Evolutionary conservation across 2,888 invertebrate species (phyloP).

Genomic region (Drosophila mettleri): DNA sequence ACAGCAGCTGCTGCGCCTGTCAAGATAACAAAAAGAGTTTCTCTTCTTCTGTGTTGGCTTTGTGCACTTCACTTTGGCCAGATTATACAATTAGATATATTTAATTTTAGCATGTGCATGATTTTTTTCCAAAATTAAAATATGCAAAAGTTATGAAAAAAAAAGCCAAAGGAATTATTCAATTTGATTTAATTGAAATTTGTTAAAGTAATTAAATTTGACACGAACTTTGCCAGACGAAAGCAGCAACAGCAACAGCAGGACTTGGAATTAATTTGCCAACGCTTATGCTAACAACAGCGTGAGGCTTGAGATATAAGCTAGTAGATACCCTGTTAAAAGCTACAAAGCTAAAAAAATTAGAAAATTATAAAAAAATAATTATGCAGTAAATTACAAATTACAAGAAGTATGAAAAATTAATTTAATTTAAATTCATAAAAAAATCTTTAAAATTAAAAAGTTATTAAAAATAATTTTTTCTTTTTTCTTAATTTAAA

Average conservation of each 20-base stretch:
- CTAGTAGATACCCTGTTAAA: background rate
- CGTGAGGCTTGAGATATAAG: background rate
- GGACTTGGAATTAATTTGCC: slow-evolving; percentile 43
- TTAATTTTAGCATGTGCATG: slow-evolving; percentile 24
- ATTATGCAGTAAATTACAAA: too few relatives aligned
- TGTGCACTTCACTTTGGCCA: slow-evolving; percentile 54
- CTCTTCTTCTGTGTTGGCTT: slow-evolving; percentile 34
- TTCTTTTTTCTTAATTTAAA: too few relatives aligned
- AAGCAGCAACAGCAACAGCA: background rate
- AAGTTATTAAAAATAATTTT: too few relatives aligned
- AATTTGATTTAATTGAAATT: slow-evolving; percentile 55
- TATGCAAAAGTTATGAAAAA: slow-evolving; percentile 57
- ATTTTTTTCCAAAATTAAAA: slow-evolving; percentile 34
- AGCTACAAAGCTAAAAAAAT: background rate
- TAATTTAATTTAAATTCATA: too few relatives aligned
- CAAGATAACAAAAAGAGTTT: slow-evolving; percentile 71
- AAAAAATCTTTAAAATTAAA: too few relatives aligned
- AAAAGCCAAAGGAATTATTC: slow-evolving; percentile 14
- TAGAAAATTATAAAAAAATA: too few relatives aligned
- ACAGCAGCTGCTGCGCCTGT: slow-evolving; percentile 61
- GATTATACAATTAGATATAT: slow-evolving; percentile 60
- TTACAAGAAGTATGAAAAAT: too few relatives aligned
- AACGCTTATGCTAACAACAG: slow-evolving; percentile 64
- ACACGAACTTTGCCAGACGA: slow-evolving; percentile 29
- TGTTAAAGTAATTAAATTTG: slow-evolving; percentile 63